A percentile compares a stretch with the other conserved stretches of the same genome.
These are phyloP conservation scores for Drosophila neocordata DNA, from an alignment of 1,140 invertebrate species.

Conservation along the genomic window DNA sequence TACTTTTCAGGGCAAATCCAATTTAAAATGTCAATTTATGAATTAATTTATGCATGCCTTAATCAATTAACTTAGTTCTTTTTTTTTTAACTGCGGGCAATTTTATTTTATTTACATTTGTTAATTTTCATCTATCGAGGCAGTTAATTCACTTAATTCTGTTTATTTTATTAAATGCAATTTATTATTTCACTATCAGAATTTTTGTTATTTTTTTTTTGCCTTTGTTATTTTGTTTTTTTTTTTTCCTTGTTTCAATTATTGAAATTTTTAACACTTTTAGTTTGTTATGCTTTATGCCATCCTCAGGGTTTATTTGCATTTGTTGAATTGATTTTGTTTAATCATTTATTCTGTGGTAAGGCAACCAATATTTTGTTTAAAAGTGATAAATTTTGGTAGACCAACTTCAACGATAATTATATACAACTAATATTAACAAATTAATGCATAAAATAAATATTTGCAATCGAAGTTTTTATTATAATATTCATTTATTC, in stretches of 20 bases:
- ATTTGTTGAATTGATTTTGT: conserved; percentile 5
- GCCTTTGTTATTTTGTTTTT: background rate
- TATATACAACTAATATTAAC: background rate
- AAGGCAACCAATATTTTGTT: background rate
- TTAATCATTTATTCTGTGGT: background rate
- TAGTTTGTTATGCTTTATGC: background rate
- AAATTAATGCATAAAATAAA: background rate
- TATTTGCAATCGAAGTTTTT: background rate
- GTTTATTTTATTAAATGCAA: conserved; percentile 6
- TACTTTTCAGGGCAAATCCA: conserved; percentile 14
- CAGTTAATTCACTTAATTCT: conserved; percentile 40
- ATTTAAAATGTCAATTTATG: conserved; percentile 63
- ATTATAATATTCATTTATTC: no score
- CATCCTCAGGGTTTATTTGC: background rate
- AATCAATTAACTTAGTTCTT: conserved; percentile 45
- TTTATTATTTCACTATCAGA: conserved; percentile 14
- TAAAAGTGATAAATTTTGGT: background rate
- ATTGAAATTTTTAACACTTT: conserved; percentile 36
- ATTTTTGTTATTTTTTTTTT: conserved; percentile 10
- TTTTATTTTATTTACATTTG: conserved; percentile 21
- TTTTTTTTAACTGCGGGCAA: background rate
- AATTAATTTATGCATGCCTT: conserved; percentile 46
- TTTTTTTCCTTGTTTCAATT: conserved; percentile 16
- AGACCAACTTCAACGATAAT: conserved; percentile 1
- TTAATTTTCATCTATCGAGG: conserved; percentile 16